These are phyloP conservation scores for Aspiorhynchus laticeps DNA, from an alignment of 2,113 vertebrate genomes.

Conservation along the genomic window DNA sequence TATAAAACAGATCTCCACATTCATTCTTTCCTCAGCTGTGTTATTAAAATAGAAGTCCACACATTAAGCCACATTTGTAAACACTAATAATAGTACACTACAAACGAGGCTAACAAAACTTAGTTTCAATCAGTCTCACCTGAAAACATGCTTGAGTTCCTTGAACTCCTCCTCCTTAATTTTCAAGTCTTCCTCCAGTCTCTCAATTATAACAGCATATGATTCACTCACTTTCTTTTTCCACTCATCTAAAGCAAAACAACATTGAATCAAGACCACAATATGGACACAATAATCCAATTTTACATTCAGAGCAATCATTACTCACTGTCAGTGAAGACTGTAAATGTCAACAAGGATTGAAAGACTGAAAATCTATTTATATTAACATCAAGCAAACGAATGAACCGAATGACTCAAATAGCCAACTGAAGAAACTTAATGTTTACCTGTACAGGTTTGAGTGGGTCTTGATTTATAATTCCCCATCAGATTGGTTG, in stretches of 20 bases:
- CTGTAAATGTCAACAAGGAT: background rate
- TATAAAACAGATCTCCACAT: background rate
- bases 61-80: background rate
- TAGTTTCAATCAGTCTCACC: constrained; percentile 72
- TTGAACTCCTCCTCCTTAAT: constrained; percentile 84
- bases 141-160: constrained; percentile 87
- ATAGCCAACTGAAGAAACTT: background rate
- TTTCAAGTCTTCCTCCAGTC: constrained; percentile 86
- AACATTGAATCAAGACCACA: background rate
- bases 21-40: background rate
- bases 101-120: background rate
- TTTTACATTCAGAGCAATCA: background rate
- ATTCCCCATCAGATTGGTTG: constrained; percentile 85
- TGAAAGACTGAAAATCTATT: background rate
- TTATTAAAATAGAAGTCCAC: background rate
- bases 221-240: constrained; percentile 97
- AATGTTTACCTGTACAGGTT: constrained; percentile 90
- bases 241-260: constrained; percentile 85
- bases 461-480: constrained; percentile 97
- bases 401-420: background rate
- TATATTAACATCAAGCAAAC: background rate
- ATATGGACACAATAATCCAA: background rate
- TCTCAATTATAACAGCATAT: constrained; percentile 83
- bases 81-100: constrained; percentile 9
- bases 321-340: background rate